These are phyloP conservation scores for Rhinatrema bivittatum DNA, from an alignment of 2,797 vertebrate genomes.

Conservation along the genomic window DNA sequence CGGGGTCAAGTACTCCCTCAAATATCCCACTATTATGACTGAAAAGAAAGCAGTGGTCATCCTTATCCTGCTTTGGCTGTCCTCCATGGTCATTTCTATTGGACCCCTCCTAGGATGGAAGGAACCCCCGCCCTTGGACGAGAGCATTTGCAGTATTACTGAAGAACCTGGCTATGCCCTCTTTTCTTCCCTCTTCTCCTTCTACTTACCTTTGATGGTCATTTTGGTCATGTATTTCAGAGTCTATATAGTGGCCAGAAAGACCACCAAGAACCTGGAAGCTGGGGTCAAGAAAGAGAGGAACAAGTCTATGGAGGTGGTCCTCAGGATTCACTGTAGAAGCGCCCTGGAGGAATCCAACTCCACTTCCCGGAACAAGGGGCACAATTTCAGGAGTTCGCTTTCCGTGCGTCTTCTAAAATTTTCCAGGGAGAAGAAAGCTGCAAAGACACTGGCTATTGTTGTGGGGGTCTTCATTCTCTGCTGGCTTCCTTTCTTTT, in stretches of 20 bases:
- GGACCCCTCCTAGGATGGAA: constrained; percentile 96
- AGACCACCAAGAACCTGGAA: constrained; percentile 88
- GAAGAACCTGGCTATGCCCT: constrained; percentile 93
- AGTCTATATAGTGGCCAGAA: constrained; percentile 89
- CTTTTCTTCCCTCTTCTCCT: constrained; percentile 94
- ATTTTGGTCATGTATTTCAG: constrained; percentile 95
- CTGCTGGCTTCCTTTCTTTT: constrained; percentile 97
- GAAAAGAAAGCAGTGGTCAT: constrained; percentile 82
- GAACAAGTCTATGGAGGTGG: constrained; percentile 84
- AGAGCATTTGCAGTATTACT: constrained; percentile 85
- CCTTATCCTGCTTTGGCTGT: constrained; percentile 80
- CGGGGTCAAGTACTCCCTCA: constrained; percentile 89
- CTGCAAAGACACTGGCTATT: constrained; percentile 93
- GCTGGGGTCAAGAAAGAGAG: constrained; percentile 91
- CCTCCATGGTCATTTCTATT: constrained; percentile 87
- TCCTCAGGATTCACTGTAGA: constrained; percentile 89
- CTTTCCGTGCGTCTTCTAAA: constrained; percentile 90
- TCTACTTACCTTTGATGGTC: constrained; percentile 91
- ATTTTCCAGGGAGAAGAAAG: constrained; percentile 96
- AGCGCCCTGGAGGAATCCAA: constrained; percentile 67
- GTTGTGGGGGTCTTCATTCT: constrained; percentile 96
- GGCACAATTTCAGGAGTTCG: constrained; percentile 84
- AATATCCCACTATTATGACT: constrained; percentile 96
- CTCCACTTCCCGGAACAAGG: constrained; percentile 62
- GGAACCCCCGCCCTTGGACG: constrained; percentile 80